Conservation (phyloP, 2,888 invertebrate species). For the Lamellibrachia columna region DNA sequence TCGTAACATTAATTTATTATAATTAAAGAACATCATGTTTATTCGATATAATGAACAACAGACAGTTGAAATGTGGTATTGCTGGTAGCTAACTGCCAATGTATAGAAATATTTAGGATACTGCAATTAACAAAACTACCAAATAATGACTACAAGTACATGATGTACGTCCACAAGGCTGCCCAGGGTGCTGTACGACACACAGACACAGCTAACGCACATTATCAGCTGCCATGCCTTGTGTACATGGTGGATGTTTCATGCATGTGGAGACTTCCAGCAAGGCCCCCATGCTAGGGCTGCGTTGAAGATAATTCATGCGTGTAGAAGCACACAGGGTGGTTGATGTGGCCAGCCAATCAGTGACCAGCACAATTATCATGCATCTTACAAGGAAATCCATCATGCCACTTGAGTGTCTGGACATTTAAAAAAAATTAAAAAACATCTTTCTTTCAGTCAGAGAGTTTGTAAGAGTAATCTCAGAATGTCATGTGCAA, state of each 20-base stretch:
- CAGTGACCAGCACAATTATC: not conserved
- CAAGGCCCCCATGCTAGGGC: not conserved
- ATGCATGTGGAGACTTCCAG: not conserved
- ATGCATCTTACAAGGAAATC: not conserved
- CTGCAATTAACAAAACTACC: not conserved
- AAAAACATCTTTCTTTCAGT: not conserved
- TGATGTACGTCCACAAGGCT: not conserved
- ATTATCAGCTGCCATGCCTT: too few relatives aligned
- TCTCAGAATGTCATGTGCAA: not conserved
- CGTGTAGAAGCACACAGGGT: not conserved
- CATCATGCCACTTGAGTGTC: not conserved
- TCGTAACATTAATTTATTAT: not conserved
- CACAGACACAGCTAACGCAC: too few relatives aligned
- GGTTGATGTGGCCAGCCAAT: not conserved
- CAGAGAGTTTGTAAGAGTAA: not conserved
- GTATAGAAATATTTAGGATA: not conserved
- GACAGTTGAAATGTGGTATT: not conserved
- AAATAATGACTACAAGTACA: not conserved
- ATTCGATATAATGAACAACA: not conserved
- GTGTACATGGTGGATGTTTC: too few relatives aligned
- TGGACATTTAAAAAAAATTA: not conserved
- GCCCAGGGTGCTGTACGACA: too few relatives aligned
- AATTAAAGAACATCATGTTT: not conserved
- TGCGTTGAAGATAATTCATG: not conserved
- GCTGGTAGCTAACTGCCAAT: not conserved